Evolutionary conservation across 2,113 vertebrate species (phyloP).

Genomic region (Nannospalax galili): DNA sequence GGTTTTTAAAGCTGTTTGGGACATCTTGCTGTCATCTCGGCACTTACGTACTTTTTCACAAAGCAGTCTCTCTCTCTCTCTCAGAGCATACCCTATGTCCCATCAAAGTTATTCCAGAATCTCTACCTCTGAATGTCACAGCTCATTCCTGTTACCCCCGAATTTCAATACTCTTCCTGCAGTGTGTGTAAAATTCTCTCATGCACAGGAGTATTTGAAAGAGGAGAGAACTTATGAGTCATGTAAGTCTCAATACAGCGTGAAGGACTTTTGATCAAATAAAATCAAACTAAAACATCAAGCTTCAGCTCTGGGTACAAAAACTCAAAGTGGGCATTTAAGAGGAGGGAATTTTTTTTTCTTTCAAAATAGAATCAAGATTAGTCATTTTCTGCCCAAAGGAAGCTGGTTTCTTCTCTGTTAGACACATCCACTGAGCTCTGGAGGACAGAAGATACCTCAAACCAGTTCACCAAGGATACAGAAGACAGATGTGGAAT

Average conservation of each 20-base stretch:
- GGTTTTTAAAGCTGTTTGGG: conserved; percentile 36
- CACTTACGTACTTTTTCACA: neutral
- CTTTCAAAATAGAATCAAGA: neutral
- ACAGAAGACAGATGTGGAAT: conserved; percentile 28
- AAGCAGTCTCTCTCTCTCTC: neutral
- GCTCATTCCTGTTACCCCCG: neutral
- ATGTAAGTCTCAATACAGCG: conserved; percentile 22
- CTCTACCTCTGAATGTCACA: neutral
- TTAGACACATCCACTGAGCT: neutral
- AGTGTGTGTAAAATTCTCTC: neutral
- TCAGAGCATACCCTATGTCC: neutral
- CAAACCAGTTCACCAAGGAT: neutral
- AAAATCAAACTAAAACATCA: conserved; percentile 17
- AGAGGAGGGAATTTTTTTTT: neutral
- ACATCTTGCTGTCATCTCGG: neutral
- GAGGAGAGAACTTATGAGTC: neutral
- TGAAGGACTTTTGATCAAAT: conserved; percentile 53
- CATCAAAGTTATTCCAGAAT: neutral
- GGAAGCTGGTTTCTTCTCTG: neutral
- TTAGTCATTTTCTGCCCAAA: neutral
- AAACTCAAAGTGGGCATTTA: neutral
- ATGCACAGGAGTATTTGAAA: neutral
- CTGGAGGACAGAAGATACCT: neutral
- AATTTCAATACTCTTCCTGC: neutral
- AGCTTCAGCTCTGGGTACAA: neutral